These are phyloP conservation scores for Metalampra italica DNA, from an alignment of 2,888 invertebrate genomes.

Conservation along the genomic window DNA sequence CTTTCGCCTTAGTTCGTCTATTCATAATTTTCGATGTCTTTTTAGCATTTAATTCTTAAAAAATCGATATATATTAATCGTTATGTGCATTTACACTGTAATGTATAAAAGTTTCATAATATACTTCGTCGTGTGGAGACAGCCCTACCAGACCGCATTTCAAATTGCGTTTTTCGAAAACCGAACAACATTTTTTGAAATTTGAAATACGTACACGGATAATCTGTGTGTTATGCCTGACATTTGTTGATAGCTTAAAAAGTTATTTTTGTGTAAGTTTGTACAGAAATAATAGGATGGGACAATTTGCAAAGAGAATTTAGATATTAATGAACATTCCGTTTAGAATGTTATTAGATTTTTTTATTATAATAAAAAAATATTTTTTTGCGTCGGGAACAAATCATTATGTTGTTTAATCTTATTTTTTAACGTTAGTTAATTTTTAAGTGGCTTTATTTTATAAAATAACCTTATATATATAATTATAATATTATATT, in stretches of 20 bases:
- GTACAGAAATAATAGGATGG: slow-evolving; percentile 76
- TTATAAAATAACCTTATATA: slow-evolving; percentile 58
- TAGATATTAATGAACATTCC: slow-evolving; percentile 76
- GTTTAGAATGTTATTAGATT: slow-evolving; percentile 77
- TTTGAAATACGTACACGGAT: slow-evolving; percentile 55
- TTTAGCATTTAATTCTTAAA: slow-evolving; percentile 63
- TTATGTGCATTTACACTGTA: slow-evolving; percentile 68
- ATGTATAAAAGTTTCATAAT: slow-evolving; percentile 26
- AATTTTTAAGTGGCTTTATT: slow-evolving; percentile 76
- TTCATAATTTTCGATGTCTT: slow-evolving; percentile 69
- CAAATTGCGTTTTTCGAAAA: slow-evolving; percentile 41
- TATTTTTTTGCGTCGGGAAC: slow-evolving; percentile 75
- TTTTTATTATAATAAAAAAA: slow-evolving; percentile 56
- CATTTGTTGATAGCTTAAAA: slow-evolving; percentile 73
- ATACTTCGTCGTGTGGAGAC: slow-evolving; percentile 52
- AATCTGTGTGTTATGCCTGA: slow-evolving; percentile 67
- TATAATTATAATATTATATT: slow-evolving; percentile 71
- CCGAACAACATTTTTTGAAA: slow-evolving; percentile 56
- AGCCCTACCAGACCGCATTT: slow-evolving; percentile 73
- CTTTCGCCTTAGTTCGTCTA: slow-evolving; percentile 56
- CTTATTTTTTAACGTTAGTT: slow-evolving; percentile 78
- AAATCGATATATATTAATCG: slow-evolving; percentile 51
- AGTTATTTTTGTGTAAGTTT: slow-evolving; percentile 73
- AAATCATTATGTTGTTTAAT: slow-evolving; percentile 78
- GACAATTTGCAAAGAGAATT: slow-evolving; percentile 78